These are phyloP conservation scores for Gracilinanus agilis DNA, from an alignment of 2,113 vertebrate genomes.

Conservation along the genomic window DNA sequence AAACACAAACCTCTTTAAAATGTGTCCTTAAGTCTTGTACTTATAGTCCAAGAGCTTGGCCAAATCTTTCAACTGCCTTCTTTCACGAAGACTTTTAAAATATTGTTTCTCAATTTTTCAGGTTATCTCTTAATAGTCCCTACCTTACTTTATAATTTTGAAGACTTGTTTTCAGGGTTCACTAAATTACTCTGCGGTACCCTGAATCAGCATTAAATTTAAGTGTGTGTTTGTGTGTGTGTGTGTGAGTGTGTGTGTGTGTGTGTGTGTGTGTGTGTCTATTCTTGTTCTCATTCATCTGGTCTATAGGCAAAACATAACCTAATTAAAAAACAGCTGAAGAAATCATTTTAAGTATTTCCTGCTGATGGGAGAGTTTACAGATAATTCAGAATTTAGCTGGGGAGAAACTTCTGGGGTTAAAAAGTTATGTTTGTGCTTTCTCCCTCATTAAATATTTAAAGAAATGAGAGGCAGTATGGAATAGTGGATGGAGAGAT, in stretches of 20 bases:
- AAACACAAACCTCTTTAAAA: not conserved
- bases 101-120: not conserved
- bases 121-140: not conserved
- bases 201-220: not conserved
- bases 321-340: conserved; percentile 42
- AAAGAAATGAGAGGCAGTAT: not conserved
- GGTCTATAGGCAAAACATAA: conserved; percentile 26
- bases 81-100: not conserved
- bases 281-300: conserved; percentile 40
- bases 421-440: conserved; percentile 10
- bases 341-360: conserved; percentile 56
- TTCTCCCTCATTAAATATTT: not conserved
- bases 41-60: not conserved
- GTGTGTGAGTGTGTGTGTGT: not conserved
- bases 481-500: not conserved
- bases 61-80: conserved; percentile 1
- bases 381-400: conserved; percentile 38
- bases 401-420: not conserved
- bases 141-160: not conserved
- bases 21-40: not conserved
- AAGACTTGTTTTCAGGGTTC: conserved; percentile 5
- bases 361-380: conserved; percentile 18
- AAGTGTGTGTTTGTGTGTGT: not conserved
- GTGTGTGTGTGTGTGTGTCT: not conserved
- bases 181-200: conserved; percentile 33